phyloP scores from a whole-genome alignment of 1,140 invertebrate species.

The Drosophila albomicans region DNA sequence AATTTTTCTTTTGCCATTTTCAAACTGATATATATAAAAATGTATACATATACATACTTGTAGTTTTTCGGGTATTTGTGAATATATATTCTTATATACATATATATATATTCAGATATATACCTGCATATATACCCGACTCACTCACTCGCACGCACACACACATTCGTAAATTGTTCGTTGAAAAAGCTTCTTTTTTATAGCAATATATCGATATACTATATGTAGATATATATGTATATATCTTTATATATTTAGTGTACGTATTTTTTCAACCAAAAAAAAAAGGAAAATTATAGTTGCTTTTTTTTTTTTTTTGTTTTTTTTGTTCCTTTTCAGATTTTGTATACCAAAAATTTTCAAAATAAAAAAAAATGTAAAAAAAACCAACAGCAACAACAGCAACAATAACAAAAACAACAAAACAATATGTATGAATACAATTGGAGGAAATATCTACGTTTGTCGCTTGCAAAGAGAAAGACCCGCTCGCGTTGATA shows the following conservation, averaged over 20 bases:
- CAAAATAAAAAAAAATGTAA: slow-evolving; percentile 44
- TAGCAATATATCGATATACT: slow-evolving; percentile 35
- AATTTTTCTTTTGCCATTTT: slow-evolving; percentile 17
- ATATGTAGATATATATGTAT: slow-evolving; percentile 31
- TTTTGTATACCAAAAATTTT: slow-evolving; percentile 31
- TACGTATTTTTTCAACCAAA: slow-evolving; percentile 48
- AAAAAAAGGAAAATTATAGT: slow-evolving; percentile 26
- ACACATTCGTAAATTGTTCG: slow-evolving; percentile 57
- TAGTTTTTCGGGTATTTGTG: slow-evolving; percentile 5
- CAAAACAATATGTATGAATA: slow-evolving; percentile 74
- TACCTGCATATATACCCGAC: slow-evolving; percentile 16
- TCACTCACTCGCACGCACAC: slow-evolving; percentile 48
- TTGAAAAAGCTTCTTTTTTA: slow-evolving; percentile 56
- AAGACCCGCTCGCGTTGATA: slow-evolving; percentile 85
- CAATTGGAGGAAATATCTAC: slow-evolving; percentile 80
- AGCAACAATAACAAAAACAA: slow-evolving; percentile 76
- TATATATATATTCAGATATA: slow-evolving; percentile 29
- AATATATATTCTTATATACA: slow-evolving; percentile 7
- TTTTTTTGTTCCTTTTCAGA: slow-evolving; percentile 14
- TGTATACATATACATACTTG: slow-evolving; percentile 13
- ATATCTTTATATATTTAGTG: slow-evolving; percentile 36
- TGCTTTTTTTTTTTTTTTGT: slow-evolving; percentile 33
- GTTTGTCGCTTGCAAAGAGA: slow-evolving; percentile 84
- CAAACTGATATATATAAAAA: slow-evolving; percentile 9
- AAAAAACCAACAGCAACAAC: slow-evolving; percentile 67